Evolutionary conservation across 2,888 invertebrate genomes (phyloP).

Genomic region (Bursaphelenchus okinawaensis): DNA sequence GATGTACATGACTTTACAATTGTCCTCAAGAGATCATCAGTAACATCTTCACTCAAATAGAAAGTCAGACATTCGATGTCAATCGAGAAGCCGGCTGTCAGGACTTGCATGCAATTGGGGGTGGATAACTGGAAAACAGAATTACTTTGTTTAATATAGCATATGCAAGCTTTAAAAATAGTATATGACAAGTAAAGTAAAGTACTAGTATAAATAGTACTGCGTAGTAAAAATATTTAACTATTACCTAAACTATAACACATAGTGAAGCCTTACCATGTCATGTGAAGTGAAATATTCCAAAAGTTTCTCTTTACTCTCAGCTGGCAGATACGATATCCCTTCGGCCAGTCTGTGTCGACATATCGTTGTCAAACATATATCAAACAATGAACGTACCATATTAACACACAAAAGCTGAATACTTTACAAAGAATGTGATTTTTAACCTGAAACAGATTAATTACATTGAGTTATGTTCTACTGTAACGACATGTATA

Average conservation of each 20-base stretch:
- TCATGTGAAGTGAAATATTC: slow-evolving; percentile 54
- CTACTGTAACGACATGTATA: too few relatives aligned
- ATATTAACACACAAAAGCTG: too few relatives aligned
- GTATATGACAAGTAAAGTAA: slow-evolving; percentile 3
- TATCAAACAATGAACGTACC: slow-evolving; percentile 45
- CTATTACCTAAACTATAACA: too few relatives aligned
- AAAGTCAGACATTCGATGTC: slow-evolving; percentile 46
- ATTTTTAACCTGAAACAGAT: too few relatives aligned
- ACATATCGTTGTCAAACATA: slow-evolving; percentile 44
- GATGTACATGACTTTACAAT: slow-evolving; percentile 36
- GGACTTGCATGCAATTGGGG: slow-evolving; percentile 37
- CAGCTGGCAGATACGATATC: slow-evolving; percentile 41
- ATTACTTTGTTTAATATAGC: not conserved
- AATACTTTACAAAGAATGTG: too few relatives aligned
- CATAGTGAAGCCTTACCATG: slow-evolving; percentile 39
- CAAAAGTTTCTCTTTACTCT: slow-evolving; percentile 46
- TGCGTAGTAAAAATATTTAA: too few relatives aligned
- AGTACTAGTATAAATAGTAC: too few relatives aligned
- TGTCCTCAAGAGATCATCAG: slow-evolving; percentile 37
- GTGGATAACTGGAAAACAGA: slow-evolving; percentile 37
- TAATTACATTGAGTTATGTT: too few relatives aligned
- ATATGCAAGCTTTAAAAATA: not conserved
- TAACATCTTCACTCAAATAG: slow-evolving; percentile 45
- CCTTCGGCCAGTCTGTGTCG: slow-evolving; percentile 38
- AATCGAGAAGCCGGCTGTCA: slow-evolving; percentile 42